Evolutionary conservation across 2,888 invertebrate genomes (phyloP), one percentile per base, ranked within the genome.

Genomic region (Drosophila incognita): DNA sequence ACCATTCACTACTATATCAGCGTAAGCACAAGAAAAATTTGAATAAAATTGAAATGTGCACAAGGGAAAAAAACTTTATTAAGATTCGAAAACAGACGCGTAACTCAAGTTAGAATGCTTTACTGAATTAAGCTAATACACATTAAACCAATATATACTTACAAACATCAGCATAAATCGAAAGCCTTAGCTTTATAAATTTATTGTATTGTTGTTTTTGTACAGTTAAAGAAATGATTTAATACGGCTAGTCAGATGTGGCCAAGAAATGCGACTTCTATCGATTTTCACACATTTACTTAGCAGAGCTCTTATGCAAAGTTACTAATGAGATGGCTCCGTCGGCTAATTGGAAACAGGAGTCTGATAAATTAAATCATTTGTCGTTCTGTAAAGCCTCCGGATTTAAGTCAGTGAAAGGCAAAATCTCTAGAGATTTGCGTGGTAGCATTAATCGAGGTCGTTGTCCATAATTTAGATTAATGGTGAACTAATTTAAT

Each of bases 1-100:
- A 40, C 46, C 33, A 52, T 59, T 35, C 48, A 57, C 56, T 61
- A 31, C 49, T 53, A 33, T 69, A 29, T 51, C 42, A 27, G 42
- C 49, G 31, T 48, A 18, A 27, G 36, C 24, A 46, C 7, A 42
- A 35, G 15, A 27, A 38, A 49, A 42, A 58, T 15, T 15, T 1
- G 29, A 49, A 42, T 59, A 48, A 52, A 75, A 70, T 35, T n/a
- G 31, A 36, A 31, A 31, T 27, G 36, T n/a, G 15, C 5, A 53
- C 24, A 46, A 15, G 18, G 15, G 5, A 15, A 31, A 29, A 11
- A 7, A 15, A 15, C 15, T 21, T 29, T 36, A 18, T 29, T 36
- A 36, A 5, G 2, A 36, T 27, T 46, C 8, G 15, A 15, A 15
- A 51, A 35, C 51, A 49, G 48, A 31, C n/a, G 27, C 48, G 27